These are phyloP conservation scores for Brachyistius frenatus DNA, from an alignment of 2,113 vertebrate species.

Conservation along the genomic window DNA sequence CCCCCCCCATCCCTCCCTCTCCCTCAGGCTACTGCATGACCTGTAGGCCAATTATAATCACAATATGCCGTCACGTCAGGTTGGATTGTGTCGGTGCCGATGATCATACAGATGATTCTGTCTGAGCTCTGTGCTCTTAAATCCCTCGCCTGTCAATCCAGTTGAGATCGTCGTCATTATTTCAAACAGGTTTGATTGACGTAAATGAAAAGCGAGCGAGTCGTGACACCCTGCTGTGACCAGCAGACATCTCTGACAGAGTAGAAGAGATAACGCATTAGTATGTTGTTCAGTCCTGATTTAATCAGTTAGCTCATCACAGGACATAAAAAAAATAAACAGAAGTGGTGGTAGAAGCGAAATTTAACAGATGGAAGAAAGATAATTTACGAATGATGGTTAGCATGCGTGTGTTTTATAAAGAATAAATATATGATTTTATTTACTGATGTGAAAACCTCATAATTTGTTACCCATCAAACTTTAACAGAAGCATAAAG, in stretches of 20 bases:
- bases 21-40: slow-evolving; percentile 27
- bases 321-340: too few species aligned
- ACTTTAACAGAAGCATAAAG: too few species aligned
- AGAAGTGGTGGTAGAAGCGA: too few species aligned
- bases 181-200: slow-evolving; percentile 46
- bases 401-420: too few species aligned
- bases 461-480: background rate
- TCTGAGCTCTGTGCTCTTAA: slow-evolving; percentile 11
- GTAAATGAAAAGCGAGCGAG: slow-evolving; percentile 20
- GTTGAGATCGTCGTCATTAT: slow-evolving; percentile 30
- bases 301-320: background rate
- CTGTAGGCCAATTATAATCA: slow-evolving; percentile 29
- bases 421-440: too few species aligned
- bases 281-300: background rate
- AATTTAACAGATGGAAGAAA: too few species aligned
- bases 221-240: slow-evolving; percentile 22
- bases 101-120: background rate
- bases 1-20: background rate
- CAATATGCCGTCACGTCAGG: slow-evolving; percentile 18
- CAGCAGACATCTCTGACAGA: slow-evolving; percentile 13
- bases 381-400: too few species aligned
- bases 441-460: background rate
- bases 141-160: slow-evolving; percentile 42
- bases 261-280: background rate
- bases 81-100: slow-evolving; percentile 3